Percentiles rank a stretch among this genome's conserved stretches.
These are phyloP conservation scores for Burhinus bistriatus DNA, from an alignment of 2,113 vertebrate genomes.

Conservation along the genomic window DNA sequence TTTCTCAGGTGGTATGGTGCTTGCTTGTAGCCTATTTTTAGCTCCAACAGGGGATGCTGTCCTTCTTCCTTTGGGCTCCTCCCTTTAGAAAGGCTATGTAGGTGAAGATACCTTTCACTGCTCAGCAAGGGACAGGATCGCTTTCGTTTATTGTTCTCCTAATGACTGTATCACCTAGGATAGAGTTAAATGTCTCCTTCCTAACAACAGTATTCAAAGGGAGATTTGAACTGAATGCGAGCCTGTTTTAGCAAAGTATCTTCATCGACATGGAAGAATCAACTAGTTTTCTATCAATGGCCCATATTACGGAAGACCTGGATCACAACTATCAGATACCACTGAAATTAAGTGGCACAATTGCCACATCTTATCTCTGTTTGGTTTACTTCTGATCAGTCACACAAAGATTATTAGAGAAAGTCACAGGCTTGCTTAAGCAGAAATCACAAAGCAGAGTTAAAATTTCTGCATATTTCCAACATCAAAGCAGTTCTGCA, in stretches of 20 bases:
- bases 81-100: neutral
- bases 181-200: neutral
- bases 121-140: neutral
- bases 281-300: neutral
- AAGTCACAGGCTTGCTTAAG: neutral
- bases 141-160: neutral
- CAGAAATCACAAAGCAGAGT: neutral
- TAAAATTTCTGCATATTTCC: neutral
- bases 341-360: neutral
- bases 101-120: neutral
- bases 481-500: neutral
- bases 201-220: neutral
- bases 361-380: neutral
- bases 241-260: neutral
- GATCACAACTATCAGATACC: neutral
- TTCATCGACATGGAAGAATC: neutral
- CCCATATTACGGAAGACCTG: neutral
- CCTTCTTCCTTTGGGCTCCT: neutral
- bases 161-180: neutral
- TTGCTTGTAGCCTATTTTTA: neutral
- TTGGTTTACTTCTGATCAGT: neutral
- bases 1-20: neutral
- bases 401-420: neutral
- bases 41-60: neutral
- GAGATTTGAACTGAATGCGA: neutral